Evolutionary conservation across 2,797 vertebrate genomes (phyloP), one percentile per base, ranked within the genome.

Genomic region (Sebastes matsubarae): DNA sequence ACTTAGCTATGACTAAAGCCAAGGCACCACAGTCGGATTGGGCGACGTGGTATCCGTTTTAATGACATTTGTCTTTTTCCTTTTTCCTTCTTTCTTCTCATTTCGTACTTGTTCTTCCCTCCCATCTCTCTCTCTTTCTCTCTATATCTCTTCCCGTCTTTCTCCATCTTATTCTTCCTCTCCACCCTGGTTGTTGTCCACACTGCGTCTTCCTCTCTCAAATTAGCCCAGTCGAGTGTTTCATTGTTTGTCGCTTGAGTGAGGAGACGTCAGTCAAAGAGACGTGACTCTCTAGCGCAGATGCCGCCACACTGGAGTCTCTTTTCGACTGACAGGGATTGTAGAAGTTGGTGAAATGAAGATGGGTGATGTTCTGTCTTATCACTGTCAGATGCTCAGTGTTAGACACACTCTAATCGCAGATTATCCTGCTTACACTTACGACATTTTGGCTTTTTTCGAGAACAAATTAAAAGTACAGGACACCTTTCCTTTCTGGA

Each of bases 1-100:
- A 94, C 87, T 93, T 95, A 94, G 93, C 95, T 95, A 93, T 95
- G 94, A 96, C 95, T 95, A 95, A 95, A 95, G 89, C 90, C 88
- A 87, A 90, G 87, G 87, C 87, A 59, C 81, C 84, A 27, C 87
- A 86, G 81, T 91, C 76, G 63, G 77, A 91, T 83, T 88, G 81
- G 70, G 88, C 85, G 18, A 92, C 84, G 84, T 86, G 90, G 89
- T 84, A 87, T 91, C 91, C 68, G 73, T 94, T 94, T 94, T 94
- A 95, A 95, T 93, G 92, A 80, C 86, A 83, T 94, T 92, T 87
- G 76, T 79, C 55, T 79, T 52, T 81, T 52, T 74, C 46, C 71
- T 54, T 69, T 11, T 55, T 81, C 79, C 58, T 66, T 68, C 20
- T 42, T 61, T 81, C 36, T 25, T 55, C 32, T 57, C 34, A 58